Evolutionary conservation across 1,140 invertebrate species (phyloP).

Genomic region (Asbolus verrucosus): DNA sequence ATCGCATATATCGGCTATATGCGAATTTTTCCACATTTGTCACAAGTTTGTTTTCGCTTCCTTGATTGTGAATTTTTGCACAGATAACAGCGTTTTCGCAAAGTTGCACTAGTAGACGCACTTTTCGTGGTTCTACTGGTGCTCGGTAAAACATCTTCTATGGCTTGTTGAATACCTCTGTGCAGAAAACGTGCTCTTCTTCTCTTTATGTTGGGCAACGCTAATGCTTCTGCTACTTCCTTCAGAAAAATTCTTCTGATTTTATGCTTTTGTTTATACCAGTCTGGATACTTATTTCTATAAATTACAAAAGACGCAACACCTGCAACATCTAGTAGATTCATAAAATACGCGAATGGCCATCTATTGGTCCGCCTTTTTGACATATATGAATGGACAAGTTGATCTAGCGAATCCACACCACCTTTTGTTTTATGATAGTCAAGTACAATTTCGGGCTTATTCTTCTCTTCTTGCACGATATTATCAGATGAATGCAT

Average conservation of each 20-base stretch:
- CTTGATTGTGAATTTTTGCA: no score
- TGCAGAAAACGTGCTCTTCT: no score
- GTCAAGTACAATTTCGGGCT: slow-evolving; percentile 62
- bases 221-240: background rate
- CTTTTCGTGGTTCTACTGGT: no score
- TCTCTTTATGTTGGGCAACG: background rate
- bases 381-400: slow-evolving; percentile 61
- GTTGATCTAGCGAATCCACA: slow-evolving; percentile 66
- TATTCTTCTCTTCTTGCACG: background rate
- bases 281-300: background rate
- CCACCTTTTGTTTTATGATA: slow-evolving; percentile 66
- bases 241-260: background rate
- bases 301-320: slow-evolving; percentile 30
- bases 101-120: no score
- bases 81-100: no score
- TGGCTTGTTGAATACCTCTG: no score
- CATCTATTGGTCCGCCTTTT: slow-evolving; percentile 43
- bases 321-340: slow-evolving; percentile 16
- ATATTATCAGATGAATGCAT: background rate
- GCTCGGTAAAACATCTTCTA: no score
- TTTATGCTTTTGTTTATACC: background rate
- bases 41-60: no score
- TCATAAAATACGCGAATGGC: slow-evolving; percentile 29
- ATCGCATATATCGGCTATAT: no score
- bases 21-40: no score